These are phyloP conservation scores for Artemia sp. DNA, from an alignment of 2,888 invertebrate species.

Conservation along the genomic window DNA sequence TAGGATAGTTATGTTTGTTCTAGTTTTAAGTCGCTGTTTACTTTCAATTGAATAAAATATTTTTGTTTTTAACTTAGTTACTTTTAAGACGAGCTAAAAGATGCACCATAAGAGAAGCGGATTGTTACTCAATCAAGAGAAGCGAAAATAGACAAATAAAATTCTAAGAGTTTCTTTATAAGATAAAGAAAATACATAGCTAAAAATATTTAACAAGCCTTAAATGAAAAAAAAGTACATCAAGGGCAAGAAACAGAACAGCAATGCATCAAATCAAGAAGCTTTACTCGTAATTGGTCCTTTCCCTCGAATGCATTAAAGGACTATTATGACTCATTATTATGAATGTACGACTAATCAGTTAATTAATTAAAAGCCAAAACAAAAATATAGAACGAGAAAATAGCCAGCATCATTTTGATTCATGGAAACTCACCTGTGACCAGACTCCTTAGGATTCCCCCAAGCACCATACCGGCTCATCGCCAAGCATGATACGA, in stretches of 20 bases:
- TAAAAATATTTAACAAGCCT: background rate
- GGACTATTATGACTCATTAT: background rate
- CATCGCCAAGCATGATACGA: conserved; percentile 74
- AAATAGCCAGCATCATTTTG: background rate
- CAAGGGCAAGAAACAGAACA: conserved; percentile 17
- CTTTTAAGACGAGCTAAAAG: no score
- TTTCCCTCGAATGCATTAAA: conserved; percentile 11
- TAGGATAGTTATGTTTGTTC: no score
- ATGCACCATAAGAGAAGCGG: no score
- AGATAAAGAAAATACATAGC: background rate
- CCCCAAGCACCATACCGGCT: conserved; percentile 72
- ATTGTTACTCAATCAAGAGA: no score
- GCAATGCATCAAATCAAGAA: background rate
- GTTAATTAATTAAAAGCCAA: no score
- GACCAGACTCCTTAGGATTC: conserved; percentile 38
- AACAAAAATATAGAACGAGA: conserved; percentile 1
- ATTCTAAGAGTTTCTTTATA: background rate
- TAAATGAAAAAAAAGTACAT: background rate
- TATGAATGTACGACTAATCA: no score
- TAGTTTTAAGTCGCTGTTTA: no score
- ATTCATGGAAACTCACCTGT: conserved; percentile 27
- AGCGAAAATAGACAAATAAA: no score
- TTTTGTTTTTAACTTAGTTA: no score
- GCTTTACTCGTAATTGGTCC: no score
- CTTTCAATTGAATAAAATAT: no score